A percentile compares a stretch with the other conserved stretches of the same genome.
Conservation (phyloP, 2,888 invertebrate species). For the Metacarcinus magister region DNA sequence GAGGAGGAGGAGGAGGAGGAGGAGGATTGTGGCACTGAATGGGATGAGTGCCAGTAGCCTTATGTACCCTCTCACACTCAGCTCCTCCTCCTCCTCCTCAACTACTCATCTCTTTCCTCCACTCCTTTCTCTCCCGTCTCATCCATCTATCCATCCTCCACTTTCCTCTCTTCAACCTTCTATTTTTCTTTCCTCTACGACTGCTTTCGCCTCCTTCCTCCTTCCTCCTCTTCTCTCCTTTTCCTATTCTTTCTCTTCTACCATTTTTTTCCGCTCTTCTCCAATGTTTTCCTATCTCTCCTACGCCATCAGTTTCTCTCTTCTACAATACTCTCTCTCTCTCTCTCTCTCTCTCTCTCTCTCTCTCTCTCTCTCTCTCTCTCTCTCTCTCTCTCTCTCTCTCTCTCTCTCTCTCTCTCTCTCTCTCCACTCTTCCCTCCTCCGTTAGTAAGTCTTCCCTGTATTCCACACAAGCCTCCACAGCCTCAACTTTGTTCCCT, state of each 20-base stretch:
- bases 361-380: background rate
- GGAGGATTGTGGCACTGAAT: conserved; percentile 26
- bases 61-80: background rate
- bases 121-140: background rate
- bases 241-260: too few species aligned
- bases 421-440: background rate
- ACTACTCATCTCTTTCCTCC: background rate
- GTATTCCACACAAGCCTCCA: too few species aligned
- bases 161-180: background rate
- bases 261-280: too few species aligned
- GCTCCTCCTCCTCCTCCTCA: background rate
- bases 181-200: background rate
- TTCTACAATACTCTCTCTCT: too few species aligned
- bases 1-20: too few species aligned
- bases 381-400: background rate
- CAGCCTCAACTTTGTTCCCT: too few species aligned
- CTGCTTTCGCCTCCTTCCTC: too few species aligned
- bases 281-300: too few species aligned
- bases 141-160: background rate
- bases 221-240: too few species aligned
- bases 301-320: too few species aligned
- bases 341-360: too few species aligned
- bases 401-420: background rate
- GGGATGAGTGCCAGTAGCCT: background rate
- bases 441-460: too few species aligned